Conservation (phyloP, 2,797 vertebrate genomes). For the Fundulus diaphanus region DNA sequence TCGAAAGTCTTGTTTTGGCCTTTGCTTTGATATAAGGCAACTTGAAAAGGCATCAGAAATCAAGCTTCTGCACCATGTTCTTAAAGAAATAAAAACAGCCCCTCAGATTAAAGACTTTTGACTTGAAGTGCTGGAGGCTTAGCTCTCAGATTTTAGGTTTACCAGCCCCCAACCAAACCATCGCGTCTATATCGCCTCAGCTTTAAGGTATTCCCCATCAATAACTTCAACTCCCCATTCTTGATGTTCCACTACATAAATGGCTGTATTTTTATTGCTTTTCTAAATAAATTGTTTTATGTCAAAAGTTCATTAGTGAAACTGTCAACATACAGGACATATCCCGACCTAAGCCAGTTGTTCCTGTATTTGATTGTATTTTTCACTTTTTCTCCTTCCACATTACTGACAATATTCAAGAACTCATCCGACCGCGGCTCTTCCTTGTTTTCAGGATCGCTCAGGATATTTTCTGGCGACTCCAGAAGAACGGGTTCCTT, state of each 20-base stretch:
- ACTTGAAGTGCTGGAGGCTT: constrained; percentile 29
- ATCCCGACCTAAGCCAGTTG: neutral
- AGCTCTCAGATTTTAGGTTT: constrained; percentile 29
- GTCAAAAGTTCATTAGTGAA: neutral
- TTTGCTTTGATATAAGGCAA: constrained; percentile 42
- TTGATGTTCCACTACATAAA: neutral
- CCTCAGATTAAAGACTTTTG: constrained; percentile 35
- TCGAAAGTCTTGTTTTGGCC: constrained; percentile 37
- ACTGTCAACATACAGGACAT: neutral
- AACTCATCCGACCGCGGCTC: neutral
- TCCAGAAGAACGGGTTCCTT: constrained; percentile 84
- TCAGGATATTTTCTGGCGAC: constrained; percentile 91
- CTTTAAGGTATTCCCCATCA: constrained; percentile 7
- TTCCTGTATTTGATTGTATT: neutral
- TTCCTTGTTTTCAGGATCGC: constrained; percentile 83
- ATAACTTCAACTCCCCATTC: neutral
- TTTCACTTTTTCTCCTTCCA: neutral
- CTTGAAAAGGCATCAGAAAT: constrained; percentile 52
- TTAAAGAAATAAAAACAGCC: constrained; percentile 44
- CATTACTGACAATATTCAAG: neutral
- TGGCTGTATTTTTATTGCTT: neutral
- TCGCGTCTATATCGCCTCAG: constrained; percentile 3
- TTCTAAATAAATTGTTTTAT: constrained; percentile 4
- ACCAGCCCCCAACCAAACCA: constrained; percentile 24
- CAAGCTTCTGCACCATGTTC: constrained; percentile 17